Base-by-base conservation (phyloP, 2,797 vertebrate species). In the Eutrigla gurnardus region DNA sequence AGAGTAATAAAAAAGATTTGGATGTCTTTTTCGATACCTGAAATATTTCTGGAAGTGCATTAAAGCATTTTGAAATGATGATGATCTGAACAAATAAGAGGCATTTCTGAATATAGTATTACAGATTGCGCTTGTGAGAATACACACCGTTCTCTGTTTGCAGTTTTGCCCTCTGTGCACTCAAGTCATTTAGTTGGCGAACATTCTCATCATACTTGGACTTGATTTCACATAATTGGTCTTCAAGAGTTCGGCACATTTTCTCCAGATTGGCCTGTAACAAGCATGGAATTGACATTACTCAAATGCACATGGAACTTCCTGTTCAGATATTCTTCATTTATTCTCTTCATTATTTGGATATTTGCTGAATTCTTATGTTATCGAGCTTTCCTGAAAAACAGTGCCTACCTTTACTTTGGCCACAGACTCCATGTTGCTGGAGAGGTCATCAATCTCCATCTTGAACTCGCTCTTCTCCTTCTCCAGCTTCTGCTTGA, bases 201-300 rank as follows among this genome's bases (percentile, higher is more conserved):
- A 94, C 88, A 54, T 96, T 93, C 54, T 97, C 95, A 8, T 97
- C 96, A 10, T 94, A 93, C 78, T 96, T 96, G 0, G 93, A n/a
- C 74, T 95, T 97, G 9, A 94, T 74, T 15, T 97, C 96, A 39
- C 89, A 95, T 7, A 96, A 1, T 17, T 97, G 96, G 69, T 97
- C 96, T 82, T 97, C 96, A 35, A 96, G 89, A 3, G 93, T 91
- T 6, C 94, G 94, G 75, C 95, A 96, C 89, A 96, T 94, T 92
- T 94, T 97, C 77, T 97, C 97, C 59, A 96, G 86, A 43, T 97
- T 97, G 53, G 91, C 93, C 96, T 97, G 59, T 61, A 43, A 80
- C 40, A 13, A 10, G 17, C 2, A 61, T 14, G n/a, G 14, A 36
- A 17, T 59, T 71, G 1, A 36, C n/a, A 74, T 66, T 4, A 50